Conservation (phyloP, 2,888 invertebrate species). For the Cyclophora punctaria region DNA sequence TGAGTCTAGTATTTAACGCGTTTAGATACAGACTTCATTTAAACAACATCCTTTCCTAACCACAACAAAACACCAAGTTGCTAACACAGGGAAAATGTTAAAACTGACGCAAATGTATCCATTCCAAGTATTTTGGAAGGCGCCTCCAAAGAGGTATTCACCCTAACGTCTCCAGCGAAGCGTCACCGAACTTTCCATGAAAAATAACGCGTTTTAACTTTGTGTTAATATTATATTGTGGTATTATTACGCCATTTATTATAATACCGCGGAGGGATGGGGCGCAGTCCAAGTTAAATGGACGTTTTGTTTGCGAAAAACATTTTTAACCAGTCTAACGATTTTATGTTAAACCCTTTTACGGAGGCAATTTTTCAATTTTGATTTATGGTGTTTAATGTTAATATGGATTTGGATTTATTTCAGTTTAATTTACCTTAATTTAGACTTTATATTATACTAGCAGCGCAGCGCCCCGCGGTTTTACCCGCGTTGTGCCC, state of each 20-base stretch:
- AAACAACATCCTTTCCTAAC: too few relatives aligned
- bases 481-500: too few relatives aligned
- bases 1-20: too few relatives aligned
- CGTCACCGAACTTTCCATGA: slow-evolving; percentile 57
- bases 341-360: slow-evolving; percentile 53
- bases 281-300: slow-evolving; percentile 66
- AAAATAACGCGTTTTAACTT: slow-evolving; percentile 73
- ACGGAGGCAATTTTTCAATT: slow-evolving; percentile 49
- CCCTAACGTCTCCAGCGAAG: slow-evolving; percentile 37
- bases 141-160: slow-evolving; percentile 47
- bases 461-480: too few relatives aligned
- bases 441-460: too few relatives aligned
- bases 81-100: too few relatives aligned
- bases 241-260: slow-evolving; percentile 74
- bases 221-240: slow-evolving; percentile 75
- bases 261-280: slow-evolving; percentile 69
- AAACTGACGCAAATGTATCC: too few relatives aligned
- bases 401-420: neutral
- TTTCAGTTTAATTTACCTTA: too few relatives aligned
- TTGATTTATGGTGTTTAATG: slow-evolving; percentile 3
- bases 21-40: too few relatives aligned
- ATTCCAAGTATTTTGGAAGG: slow-evolving; percentile 21
- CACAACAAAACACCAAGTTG: too few relatives aligned
- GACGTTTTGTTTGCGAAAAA: slow-evolving; percentile 69
- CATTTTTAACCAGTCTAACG: slow-evolving; percentile 57